phyloP scores from a whole-genome alignment of 1,140 invertebrate species.

The Caenorhabditis latens region DNA sequence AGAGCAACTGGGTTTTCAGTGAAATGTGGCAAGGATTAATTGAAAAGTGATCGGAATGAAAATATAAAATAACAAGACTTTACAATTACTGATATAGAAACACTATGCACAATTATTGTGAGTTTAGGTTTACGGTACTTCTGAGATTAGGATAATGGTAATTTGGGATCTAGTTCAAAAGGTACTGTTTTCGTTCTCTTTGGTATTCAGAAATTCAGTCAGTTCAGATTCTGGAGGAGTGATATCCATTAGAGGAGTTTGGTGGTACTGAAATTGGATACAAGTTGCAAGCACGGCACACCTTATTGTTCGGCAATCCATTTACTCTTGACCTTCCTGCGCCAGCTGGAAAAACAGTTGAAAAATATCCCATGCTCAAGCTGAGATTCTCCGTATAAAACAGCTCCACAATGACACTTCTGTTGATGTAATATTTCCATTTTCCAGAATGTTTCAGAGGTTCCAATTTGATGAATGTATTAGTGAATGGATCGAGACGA shows the following conservation, averaged over 20 bases:
- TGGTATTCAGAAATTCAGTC: background rate
- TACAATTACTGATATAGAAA: too few species aligned
- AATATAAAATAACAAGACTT: too few species aligned
- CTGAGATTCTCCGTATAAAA: constrained; percentile 74
- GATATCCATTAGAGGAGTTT: too few species aligned
- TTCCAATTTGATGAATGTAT: constrained; percentile 64
- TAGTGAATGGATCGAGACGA: constrained; percentile 64
- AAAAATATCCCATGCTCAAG: constrained; percentile 62
- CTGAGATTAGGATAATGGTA: too few species aligned
- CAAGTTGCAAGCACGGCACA: constrained; percentile 36
- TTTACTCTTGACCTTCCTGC: constrained; percentile 63
- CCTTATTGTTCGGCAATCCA: constrained; percentile 68
- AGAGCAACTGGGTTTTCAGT: too few species aligned
- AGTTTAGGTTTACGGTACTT: too few species aligned
- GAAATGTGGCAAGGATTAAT: too few species aligned
- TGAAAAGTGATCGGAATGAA: too few species aligned
- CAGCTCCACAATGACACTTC: constrained; percentile 71
- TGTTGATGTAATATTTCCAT: constrained; percentile 67
- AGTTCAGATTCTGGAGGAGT: too few species aligned
- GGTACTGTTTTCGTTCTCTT: background rate
- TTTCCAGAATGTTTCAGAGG: background rate
- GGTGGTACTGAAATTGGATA: background rate
- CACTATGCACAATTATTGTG: too few species aligned
- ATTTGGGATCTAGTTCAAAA: too few species aligned
- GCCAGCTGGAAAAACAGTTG: constrained; percentile 60